Base-by-base conservation (phyloP, 1,140 invertebrate species). In the Spodoptera frugiperda region DNA sequence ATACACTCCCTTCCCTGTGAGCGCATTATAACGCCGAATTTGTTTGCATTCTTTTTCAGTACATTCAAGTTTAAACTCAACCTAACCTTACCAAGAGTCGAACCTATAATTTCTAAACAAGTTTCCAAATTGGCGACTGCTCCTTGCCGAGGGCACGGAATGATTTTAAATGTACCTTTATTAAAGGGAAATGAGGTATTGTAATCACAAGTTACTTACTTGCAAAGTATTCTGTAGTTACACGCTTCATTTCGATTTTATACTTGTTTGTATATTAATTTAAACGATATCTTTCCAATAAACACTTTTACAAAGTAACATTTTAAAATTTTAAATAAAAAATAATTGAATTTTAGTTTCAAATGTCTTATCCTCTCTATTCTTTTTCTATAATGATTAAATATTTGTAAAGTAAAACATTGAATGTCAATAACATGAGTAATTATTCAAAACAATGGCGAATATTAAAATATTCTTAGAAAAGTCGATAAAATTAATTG, bases 41-140 rank as follows among this genome's bases (percentile, higher is more conserved):
- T 72, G 19, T 59, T 63, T 21, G 53, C 21, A 74, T 74, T 61
- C 21, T 46, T 51, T 9, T 53, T 17, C 17, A 74, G 55, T 63
- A 33, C 21, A 53, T 30, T 15, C 48, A 70, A 39, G 51, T 55
- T 77, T 73, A 78, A 80, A 76, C 70, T 81, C 87, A 88, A 75
- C 46, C 59, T 75, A 65, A 91, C 82, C 85, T 84, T 78, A 83
- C 78, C 76, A 75, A 68, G 82, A 78, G 63, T 83, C 92, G 87
- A 88, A 90, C 90, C 90, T 93, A 91, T 93, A 93, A 93, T 93
- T 93, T 93, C 92, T 93, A 93, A 93, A 93, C 92, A 87, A 88
- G 92, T 93, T 92, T 84, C 87, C 74, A 93, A 93, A 93, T 93
- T 93, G 91, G 89, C 87, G 89, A 91, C 89, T 89, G 85, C 86